Base-by-base conservation (phyloP, 2,888 invertebrate genomes). In the Morpho deidamia region DNA sequence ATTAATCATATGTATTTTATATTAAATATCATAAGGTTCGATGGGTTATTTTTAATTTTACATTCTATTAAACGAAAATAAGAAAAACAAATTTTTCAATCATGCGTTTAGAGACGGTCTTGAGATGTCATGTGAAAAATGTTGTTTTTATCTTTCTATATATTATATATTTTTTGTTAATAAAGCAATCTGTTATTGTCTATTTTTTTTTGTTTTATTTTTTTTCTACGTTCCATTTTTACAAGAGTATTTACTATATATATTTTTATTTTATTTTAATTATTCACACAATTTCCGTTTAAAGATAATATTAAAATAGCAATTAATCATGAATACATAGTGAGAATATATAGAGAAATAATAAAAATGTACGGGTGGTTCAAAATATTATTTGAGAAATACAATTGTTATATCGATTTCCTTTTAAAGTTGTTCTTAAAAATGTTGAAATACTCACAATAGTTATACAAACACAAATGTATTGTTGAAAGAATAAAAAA, bases 111-210 rank as follows among this genome's bases (percentile, higher is more conserved):
- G 55, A 71, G 74, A 66, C 64, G 45, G 58, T 74, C 76, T 78
- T 71, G 68, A 71, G 73, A 69, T 71, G 74, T 78, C 78, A 80
- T 76, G 83, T 86, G 83, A 73, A 83, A 83, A 83, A 78, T 74
- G 63, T 81, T 81, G 84, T 87, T 87, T 88, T 79, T 76, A 58
- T 64, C 69, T 81, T 82, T 85, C 79, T 84, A 83, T 86, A 88
- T 87, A 85, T 85, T 86, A 86, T 88, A 87, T 88, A 87, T 88
- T 88, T 88, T 88, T 89, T 89, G 89, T 89, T 89, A 88, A 89
- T 89, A 89, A 89, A 89, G 85, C 86, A 88, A 87, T 83, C 83
- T 87, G 89, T 89, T 89, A 89, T 88, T 87, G 87, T 88, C 86
- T 81, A 83, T 75, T 66, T 70, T 69, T 81, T 23, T 83, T 87